Evolutionary conservation across 1,140 invertebrate genomes (phyloP), one percentile per base, ranked within the genome.

Genomic region (Leguminivora glycinivorella): DNA sequence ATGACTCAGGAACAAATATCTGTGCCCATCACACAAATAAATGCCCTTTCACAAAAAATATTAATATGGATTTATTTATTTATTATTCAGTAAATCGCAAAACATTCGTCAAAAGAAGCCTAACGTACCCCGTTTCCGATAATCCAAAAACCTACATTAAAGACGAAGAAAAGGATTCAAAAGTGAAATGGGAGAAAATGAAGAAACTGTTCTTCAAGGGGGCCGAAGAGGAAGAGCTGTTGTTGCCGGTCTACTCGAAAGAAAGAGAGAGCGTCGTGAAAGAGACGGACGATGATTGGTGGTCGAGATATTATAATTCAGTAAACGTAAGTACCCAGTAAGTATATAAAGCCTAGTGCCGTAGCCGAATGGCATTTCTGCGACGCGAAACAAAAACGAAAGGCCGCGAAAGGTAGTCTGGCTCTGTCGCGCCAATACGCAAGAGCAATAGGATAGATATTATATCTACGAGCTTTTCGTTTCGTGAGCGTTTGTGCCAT

Each of bases 271-370:
- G 7, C 77, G 24, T 71, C 12, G 4, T 70, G 0, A 81, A 75
- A 12, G 92, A 93, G 40, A 90, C 93, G 40, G 84, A 93, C 10
- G 82, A 78, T 71, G 95, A 96, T 88, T 97, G 96, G 96, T 97
- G 96, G 96, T 94, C 93, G 67, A 95, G 95, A 93, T 97, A 95
- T 84, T 95, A 94, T 77, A 93, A 93, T 47, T 96, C 95, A 0
- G 68, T 93, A 29, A 89, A 93, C 83, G 93, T 93, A 85, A 38
- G 43, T 71, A 56, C 43, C 34, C n/a, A 31, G 17, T 31, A 7
- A 63, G 43, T 56, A n/a, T n/a, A n/a, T n/a, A n/a, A n/a, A n/a
- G n/a, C n/a, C n/a, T n/a, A n/a, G n/a, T n/a, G n/a, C n/a, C n/a
- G n/a, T n/a, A n/a, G n/a, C n/a, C n/a, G n/a, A n/a, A n/a, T n/a